phyloP scores from a whole-genome alignment of 2,888 invertebrate species.

The Eueremaeus valkanovi region DNA sequence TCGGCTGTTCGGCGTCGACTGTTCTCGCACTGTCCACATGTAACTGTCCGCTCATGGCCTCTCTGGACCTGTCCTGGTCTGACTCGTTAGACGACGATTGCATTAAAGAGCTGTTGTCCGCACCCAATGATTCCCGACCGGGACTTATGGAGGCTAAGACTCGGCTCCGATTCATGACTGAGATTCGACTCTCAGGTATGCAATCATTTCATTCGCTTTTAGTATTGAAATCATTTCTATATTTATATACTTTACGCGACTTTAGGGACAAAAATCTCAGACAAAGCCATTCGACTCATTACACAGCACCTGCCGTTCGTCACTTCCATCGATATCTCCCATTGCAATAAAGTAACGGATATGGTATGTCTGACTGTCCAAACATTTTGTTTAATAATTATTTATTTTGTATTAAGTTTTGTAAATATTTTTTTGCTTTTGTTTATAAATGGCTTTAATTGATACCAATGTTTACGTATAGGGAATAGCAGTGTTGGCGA shows the following conservation, averaged over 20 bases:
- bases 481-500: slow-evolving; percentile 22
- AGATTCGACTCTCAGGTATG: slow-evolving; percentile 63
- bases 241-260: background rate
- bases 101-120: slow-evolving; percentile 75
- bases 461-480: background rate
- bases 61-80: slow-evolving; percentile 77
- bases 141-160: slow-evolving; percentile 64
- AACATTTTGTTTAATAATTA: background rate
- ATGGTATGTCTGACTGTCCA: slow-evolving; percentile 57
- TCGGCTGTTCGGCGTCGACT: slow-evolving; percentile 57
- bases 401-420: background rate
- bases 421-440: too few relatives aligned
- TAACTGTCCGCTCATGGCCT: slow-evolving; percentile 69
- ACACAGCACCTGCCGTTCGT: slow-evolving; percentile 55
- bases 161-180: slow-evolving; percentile 69
- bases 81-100: slow-evolving; percentile 78
- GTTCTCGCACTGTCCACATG: slow-evolving; percentile 56
- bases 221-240: background rate
- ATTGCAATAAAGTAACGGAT: slow-evolving; percentile 81
- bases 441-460: too few relatives aligned
- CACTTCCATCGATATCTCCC: slow-evolving; percentile 71
- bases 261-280: slow-evolving; percentile 77
- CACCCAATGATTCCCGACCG: slow-evolving; percentile 79
- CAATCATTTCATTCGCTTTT: background rate
- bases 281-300: slow-evolving; percentile 65